phyloP scores from a whole-genome alignment of 2,113 vertebrate species.

The Etheostoma cragini region DNA sequence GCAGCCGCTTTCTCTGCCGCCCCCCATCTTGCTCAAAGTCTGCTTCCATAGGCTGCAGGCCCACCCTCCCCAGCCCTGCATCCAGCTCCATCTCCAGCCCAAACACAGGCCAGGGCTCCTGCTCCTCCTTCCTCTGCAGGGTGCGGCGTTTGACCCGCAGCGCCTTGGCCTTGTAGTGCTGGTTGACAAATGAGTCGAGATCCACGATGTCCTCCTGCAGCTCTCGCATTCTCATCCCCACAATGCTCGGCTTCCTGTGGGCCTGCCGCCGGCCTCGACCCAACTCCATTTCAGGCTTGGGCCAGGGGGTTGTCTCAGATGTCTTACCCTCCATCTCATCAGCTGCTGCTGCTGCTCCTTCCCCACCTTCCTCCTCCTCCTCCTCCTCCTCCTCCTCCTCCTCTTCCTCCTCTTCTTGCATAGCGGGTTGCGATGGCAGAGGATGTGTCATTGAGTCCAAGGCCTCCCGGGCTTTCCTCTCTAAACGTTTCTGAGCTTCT shows the following conservation, averaged over 20 bases:
- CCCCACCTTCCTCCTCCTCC: conserved; percentile 53
- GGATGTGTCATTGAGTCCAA: conserved; percentile 19
- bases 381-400: conserved; percentile 57
- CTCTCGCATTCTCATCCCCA: conserved; percentile 69
- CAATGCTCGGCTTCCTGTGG: conserved; percentile 74
- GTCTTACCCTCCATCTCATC: conserved; percentile 54
- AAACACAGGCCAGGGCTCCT: conserved; percentile 45
- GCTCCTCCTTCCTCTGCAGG: conserved; percentile 71
- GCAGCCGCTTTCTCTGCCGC: conserved; percentile 52
- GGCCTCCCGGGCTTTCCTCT: conserved; percentile 55
- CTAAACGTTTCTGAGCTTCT: background rate
- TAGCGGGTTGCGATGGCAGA: conserved; percentile 24
- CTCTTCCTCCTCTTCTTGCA: conserved; percentile 47
- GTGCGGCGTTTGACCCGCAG: conserved; percentile 72
- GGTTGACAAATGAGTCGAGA: conserved; percentile 87
- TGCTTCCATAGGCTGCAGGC: conserved; percentile 66
- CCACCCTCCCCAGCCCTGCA: conserved; percentile 59
- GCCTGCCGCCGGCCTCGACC: background rate
- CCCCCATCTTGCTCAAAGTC: conserved; percentile 23
- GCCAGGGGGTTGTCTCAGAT: conserved; percentile 50
- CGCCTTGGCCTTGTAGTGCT: conserved; percentile 86
- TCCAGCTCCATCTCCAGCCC: conserved; percentile 60
- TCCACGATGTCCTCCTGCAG: conserved; percentile 87
- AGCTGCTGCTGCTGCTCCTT: conserved; percentile 23
- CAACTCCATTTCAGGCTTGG: conserved; percentile 32